Evolutionary conservation across 2,888 invertebrate species (phyloP).

Genomic region (Eutolmus rufibarbis): DNA sequence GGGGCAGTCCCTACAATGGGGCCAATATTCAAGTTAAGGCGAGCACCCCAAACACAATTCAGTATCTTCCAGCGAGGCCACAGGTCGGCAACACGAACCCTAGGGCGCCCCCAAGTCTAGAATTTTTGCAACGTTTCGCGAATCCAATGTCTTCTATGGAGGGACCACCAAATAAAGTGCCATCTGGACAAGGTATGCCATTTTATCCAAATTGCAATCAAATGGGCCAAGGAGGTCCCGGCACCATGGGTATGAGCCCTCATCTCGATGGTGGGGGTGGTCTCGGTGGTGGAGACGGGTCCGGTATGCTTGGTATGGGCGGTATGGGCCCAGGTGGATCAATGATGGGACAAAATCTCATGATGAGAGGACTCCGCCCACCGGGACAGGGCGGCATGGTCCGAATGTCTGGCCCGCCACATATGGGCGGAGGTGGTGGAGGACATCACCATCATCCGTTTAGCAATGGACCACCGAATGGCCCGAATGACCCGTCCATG

Average conservation of each 20-base stretch:
- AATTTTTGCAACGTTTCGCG: slow-evolving; percentile 87
- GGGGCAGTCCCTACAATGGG: slow-evolving; percentile 68
- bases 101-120: slow-evolving; percentile 84
- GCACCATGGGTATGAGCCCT: slow-evolving; percentile 63
- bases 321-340: slow-evolving; percentile 38
- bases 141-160: slow-evolving; percentile 70
- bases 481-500: slow-evolving; percentile 53
- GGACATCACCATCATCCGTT: slow-evolving; percentile 57
- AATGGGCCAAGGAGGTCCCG: slow-evolving; percentile 53
- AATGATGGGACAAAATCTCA: slow-evolving; percentile 55
- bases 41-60: slow-evolving; percentile 96
- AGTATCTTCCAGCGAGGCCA: slow-evolving; percentile 95
- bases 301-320: slow-evolving; percentile 57
- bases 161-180: slow-evolving; percentile 45
- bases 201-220: slow-evolving; percentile 61
- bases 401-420: slow-evolving; percentile 52
- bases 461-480: slow-evolving; percentile 52
- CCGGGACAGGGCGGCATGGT: slow-evolving; percentile 56
- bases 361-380: slow-evolving; percentile 66
- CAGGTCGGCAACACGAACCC: slow-evolving; percentile 77
- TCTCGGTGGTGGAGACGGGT: slow-evolving; percentile 58
- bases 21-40: slow-evolving; percentile 91
- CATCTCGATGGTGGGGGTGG: slow-evolving; percentile 62
- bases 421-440: slow-evolving; percentile 48
- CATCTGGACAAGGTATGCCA: slow-evolving; percentile 51